Percentiles rank a stretch among this genome's conserved stretches.
phyloP scores from a whole-genome alignment of 2,113 vertebrate species.

The Podarcis muralis region DNA sequence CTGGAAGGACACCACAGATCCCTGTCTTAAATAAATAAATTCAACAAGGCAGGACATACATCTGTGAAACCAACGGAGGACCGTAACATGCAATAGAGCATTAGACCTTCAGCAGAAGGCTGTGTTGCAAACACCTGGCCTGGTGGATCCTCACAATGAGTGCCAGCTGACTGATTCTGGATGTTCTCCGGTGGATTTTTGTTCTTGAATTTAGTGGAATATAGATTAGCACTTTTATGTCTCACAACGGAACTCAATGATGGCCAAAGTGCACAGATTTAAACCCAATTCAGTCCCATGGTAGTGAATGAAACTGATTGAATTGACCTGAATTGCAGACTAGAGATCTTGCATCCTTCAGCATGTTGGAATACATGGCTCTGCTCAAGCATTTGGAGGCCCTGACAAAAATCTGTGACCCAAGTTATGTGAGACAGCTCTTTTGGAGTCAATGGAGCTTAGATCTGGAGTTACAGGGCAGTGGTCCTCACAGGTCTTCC shows the following conservation, averaged over 20 bases:
- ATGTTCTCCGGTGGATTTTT: neutral
- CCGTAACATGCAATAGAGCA: too few species aligned
- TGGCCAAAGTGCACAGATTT: neutral
- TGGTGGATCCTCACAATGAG: neutral
- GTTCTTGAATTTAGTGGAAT: neutral
- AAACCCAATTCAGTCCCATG: too few species aligned
- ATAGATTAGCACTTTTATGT: neutral
- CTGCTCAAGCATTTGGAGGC: constrained; percentile 7
- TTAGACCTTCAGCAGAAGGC: neutral
- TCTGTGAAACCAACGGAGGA: neutral
- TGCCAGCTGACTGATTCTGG: neutral
- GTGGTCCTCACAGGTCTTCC: constrained; percentile 15
- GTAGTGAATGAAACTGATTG: too few species aligned
- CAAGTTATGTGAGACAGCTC: constrained; percentile 5
- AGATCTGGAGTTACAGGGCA: constrained; percentile 41
- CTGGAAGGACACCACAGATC: neutral
- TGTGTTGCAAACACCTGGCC: neutral
- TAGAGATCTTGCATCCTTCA: neutral
- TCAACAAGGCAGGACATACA: neutral
- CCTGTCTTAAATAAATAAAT: too few species aligned
- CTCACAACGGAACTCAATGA: neutral
- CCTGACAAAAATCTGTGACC: constrained; percentile 37
- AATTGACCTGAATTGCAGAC: neutral
- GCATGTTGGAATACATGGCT: neutral
- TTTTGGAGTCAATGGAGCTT: constrained; percentile 36